A percentile compares a stretch with the other conserved stretches of the same genome.
Evolutionary conservation across 2,888 invertebrate species (phyloP).

Genomic region (Scaptomyza reducta): DNA sequence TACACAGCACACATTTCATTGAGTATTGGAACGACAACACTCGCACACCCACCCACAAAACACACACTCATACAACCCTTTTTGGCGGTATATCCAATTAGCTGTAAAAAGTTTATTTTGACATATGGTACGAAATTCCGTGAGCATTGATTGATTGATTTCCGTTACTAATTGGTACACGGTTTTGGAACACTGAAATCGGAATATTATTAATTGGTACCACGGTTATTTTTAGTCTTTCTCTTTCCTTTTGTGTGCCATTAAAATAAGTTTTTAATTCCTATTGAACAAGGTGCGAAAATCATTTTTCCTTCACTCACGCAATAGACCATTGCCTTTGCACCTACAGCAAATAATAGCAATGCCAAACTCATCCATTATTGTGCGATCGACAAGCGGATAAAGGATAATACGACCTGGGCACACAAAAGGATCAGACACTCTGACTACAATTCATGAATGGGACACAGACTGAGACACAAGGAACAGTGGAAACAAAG

Average conservation of each 20-base stretch:
- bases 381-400: conserved; percentile 72
- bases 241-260: neutral
- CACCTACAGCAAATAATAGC: conserved; percentile 17
- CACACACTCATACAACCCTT: conserved; percentile 29
- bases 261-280: conserved; percentile 38
- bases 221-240: neutral
- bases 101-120: conserved; percentile 57
- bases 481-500: conserved; percentile 6
- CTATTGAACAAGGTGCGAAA: conserved; percentile 70
- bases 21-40: conserved; percentile 18
- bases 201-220: conserved; percentile 53
- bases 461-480: conserved; percentile 34
- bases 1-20: conserved; percentile 48
- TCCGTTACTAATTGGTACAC: conserved; percentile 51
- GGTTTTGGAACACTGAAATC: conserved; percentile 22
- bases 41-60: conserved; percentile 18
- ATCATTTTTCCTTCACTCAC: conserved; percentile 52
- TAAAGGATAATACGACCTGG: conserved; percentile 41
- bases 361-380: conserved; percentile 64
- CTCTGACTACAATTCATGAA: conserved; percentile 52
- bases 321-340: conserved; percentile 29
- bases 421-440: conserved; percentile 33
- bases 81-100: conserved; percentile 62
- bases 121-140: conserved; percentile 68
- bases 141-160: conserved; percentile 68